phyloP scores from a whole-genome alignment of 2,113 vertebrate genomes.

The Lepisosteus osseus region DNA sequence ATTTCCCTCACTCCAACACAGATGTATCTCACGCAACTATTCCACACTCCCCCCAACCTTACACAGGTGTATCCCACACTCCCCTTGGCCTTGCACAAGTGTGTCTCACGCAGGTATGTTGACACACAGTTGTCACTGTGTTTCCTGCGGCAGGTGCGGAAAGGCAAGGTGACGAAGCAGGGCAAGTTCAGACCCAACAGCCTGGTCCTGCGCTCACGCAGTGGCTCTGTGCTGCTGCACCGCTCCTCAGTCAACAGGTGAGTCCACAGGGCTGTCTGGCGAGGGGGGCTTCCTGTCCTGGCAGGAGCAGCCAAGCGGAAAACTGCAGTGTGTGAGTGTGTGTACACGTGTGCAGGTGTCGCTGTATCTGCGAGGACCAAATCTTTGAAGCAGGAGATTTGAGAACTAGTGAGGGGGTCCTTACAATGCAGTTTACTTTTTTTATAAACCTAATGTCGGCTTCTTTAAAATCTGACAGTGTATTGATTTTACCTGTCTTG shows the following conservation, averaged over 20 bases:
- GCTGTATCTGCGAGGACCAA: neutral
- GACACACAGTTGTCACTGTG: neutral
- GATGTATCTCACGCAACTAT: too few species aligned
- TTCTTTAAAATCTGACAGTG: too few species aligned
- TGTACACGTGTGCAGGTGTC: fast-evolving
- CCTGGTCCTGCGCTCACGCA: slow-evolving; percentile 70
- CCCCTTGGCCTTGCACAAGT: too few species aligned
- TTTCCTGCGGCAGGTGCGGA: slow-evolving; percentile 71
- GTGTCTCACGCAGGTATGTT: too few species aligned
- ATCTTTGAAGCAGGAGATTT: neutral
- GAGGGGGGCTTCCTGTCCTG: neutral
- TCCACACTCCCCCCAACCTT: neutral
- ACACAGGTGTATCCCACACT: too few species aligned
- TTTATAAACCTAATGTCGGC: too few species aligned
- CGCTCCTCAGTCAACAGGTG: slow-evolving; percentile 92
- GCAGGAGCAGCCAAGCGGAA: too few species aligned
- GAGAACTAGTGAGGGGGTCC: neutral
- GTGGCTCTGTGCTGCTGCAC: slow-evolving; percentile 83
- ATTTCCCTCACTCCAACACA: neutral
- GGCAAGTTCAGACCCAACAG: slow-evolving; percentile 88
- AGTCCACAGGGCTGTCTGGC: slow-evolving; percentile 15
- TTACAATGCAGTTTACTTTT: neutral
- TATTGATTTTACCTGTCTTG: too few species aligned
- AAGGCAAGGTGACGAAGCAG: slow-evolving; percentile 78
- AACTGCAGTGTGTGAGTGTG: neutral